A percentile compares a stretch with the other conserved stretches of the same genome.
These are phyloP conservation scores for Polypterus senegalus DNA, from an alignment of 2,113 vertebrate species.

Conservation along the genomic window DNA sequence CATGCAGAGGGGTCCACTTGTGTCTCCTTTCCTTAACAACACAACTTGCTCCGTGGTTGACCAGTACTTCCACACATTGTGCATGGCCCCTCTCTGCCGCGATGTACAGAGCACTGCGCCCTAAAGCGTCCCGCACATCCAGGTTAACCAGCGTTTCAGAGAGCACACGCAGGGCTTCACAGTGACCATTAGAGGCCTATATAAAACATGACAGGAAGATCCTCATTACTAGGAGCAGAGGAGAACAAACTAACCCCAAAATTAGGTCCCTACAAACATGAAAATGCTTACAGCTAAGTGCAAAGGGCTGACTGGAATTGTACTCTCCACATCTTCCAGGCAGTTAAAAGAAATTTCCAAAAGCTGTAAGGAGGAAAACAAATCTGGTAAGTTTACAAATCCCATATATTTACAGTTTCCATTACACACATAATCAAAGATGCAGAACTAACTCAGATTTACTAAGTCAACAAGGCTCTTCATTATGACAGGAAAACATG, in stretches of 20 bases:
- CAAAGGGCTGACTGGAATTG: constrained; percentile 85
- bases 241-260: background rate
- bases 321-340: constrained; percentile 85
- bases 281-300: constrained; percentile 86
- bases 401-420: background rate
- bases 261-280: background rate
- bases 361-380: constrained; percentile 49
- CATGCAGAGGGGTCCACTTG: constrained; percentile 78
- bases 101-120: constrained; percentile 77
- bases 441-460: background rate
- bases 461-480: background rate
- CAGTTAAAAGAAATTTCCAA: constrained; percentile 96
- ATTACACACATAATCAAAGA: background rate
- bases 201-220: background rate
- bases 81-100: constrained; percentile 72
- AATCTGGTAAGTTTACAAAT: too few species aligned
- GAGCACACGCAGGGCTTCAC: constrained; percentile 79
- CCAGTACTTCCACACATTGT: constrained; percentile 76
- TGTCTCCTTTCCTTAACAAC: constrained; percentile 65
- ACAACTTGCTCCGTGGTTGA: constrained; percentile 73
- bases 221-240: background rate
- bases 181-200: constrained; percentile 89
- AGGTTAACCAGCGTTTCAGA: constrained; percentile 87
- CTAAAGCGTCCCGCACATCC: constrained; percentile 74
- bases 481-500: background rate